Evolutionary conservation across 2,797 vertebrate genomes (phyloP).

Genomic region (Hypotaenidia okinawae): DNA sequence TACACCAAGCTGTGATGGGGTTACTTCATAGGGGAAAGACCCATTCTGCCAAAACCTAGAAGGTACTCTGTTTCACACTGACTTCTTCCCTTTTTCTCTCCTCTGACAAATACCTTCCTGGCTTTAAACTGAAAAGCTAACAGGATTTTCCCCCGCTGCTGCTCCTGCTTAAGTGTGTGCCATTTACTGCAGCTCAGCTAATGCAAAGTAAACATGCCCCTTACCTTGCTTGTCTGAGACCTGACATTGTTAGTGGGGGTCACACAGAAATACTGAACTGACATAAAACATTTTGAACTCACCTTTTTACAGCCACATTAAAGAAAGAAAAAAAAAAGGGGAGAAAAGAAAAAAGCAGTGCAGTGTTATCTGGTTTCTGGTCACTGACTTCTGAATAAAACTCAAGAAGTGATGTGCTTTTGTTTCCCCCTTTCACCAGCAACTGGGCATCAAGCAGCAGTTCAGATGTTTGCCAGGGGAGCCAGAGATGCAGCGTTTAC

Average conservation of each 20-base stretch:
- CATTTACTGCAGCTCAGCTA: neutral
- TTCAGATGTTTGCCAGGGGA: neutral
- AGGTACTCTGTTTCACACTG: neutral
- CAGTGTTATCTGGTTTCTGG: neutral
- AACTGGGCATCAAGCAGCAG: neutral
- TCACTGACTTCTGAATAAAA: neutral
- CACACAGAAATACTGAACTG: neutral
- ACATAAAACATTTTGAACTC: neutral
- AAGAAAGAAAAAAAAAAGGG: neutral
- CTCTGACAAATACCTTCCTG: neutral
- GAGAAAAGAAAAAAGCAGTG: neutral
- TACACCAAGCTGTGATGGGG: neutral
- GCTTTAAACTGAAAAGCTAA: neutral
- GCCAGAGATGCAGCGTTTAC: neutral
- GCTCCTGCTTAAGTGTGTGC: neutral
- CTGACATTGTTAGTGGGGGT: fast-evolving
- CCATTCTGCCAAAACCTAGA: neutral
- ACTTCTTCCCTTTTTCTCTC: neutral
- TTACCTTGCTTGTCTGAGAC: neutral
- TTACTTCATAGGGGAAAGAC: fast-evolving
- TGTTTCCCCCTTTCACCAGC: neutral
- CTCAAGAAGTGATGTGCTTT: neutral
- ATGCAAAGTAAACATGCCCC: fast-evolving
- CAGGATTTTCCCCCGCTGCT: neutral
- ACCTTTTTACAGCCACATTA: neutral